Percentiles rank a stretch among this genome's conserved stretches.
Evolutionary conservation across 2,888 invertebrate genomes (phyloP).

Genomic region (Hyposoter dolosus): DNA sequence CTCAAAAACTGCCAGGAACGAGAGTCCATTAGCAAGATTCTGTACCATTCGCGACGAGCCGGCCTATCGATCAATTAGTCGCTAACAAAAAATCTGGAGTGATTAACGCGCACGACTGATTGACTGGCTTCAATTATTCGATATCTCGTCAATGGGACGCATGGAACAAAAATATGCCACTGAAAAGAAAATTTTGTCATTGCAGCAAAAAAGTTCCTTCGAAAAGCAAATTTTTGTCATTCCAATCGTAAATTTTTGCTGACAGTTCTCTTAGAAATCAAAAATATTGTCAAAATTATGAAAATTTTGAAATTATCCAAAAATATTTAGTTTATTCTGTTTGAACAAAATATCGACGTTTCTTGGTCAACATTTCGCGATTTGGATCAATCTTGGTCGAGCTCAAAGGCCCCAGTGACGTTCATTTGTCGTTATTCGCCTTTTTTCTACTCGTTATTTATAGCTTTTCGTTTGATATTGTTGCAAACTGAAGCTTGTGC

Average conservation of each 20-base stretch:
- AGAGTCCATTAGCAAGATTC: not conserved
- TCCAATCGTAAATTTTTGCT: too few species aligned
- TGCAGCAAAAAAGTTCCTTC: too few species aligned
- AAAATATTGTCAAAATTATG: too few species aligned
- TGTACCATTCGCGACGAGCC: not conserved
- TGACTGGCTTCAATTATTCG: not conserved
- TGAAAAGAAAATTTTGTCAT: too few species aligned
- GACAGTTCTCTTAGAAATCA: too few species aligned
- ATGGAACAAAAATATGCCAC: not conserved
- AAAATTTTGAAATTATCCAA: too few species aligned
- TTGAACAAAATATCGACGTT: too few species aligned
- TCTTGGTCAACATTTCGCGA: not conserved
- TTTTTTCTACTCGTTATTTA: not conserved
- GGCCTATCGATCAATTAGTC: not conserved
- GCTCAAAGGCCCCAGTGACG: not conserved
- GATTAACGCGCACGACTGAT: not conserved
- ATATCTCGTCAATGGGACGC: not conserved
- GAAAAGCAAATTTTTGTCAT: too few species aligned
- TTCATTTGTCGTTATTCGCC: not conserved
- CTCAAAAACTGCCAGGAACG: not conserved
- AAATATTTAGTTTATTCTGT: too few species aligned
- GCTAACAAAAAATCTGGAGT: not conserved
- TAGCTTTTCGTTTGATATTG: not conserved
- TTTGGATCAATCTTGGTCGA: too few species aligned
- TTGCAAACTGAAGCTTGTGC: conserved; percentile 3